Base-by-base conservation (phyloP, 1,140 invertebrate genomes). In the Aricia agestis region DNA sequence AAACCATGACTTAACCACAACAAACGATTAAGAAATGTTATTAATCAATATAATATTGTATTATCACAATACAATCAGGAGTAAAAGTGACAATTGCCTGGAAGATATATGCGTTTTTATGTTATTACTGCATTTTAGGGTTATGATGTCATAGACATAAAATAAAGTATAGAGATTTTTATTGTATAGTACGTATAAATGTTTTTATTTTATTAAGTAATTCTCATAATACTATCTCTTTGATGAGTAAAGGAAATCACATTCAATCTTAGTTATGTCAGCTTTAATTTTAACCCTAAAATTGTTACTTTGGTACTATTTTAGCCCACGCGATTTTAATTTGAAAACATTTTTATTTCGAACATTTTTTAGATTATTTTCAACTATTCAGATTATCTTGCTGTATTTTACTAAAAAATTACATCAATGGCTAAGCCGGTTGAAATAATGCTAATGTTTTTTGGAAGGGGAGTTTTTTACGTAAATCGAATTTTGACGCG, bases 401-500 rank as follows among this genome's bases (percentile, higher is more conserved):
- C 9, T 52, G 10, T 15, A 52, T 15, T 52, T 52, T 15, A 13
- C 0, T 9, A 52, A 52, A 52, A 52, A 63, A 63, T 11, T 19
- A 63, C 17, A 63, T 63, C 59, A 6, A 63, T 63, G 59, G 59
- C 59, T 83, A 86, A 81, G 76, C 76, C 74, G 78, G 76, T 82
- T 71, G 73, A 78, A 82, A 81, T 81, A 79, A 85, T 80, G 77
- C 75, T 86, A 87, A 86, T 84, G 79, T 78, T 76, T 79, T 82
- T 76, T 80, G 73, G 73, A 78, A 36, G 70, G 73, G 78, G 75
- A 77, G 74, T 85, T 87, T 88, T 90, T 89, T 87, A 76, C 77
- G 78, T 83, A 88, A 88, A 90, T 88, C 78, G 79, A 88, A 82
- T 88, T 90, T 84, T 83, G 80, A 82, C 82, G 77, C 72, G 70